Evolutionary conservation across 2,113 vertebrate species (phyloP), one percentile per base, ranked within the genome.

Genomic region (Bambusicola thoracicus): DNA sequence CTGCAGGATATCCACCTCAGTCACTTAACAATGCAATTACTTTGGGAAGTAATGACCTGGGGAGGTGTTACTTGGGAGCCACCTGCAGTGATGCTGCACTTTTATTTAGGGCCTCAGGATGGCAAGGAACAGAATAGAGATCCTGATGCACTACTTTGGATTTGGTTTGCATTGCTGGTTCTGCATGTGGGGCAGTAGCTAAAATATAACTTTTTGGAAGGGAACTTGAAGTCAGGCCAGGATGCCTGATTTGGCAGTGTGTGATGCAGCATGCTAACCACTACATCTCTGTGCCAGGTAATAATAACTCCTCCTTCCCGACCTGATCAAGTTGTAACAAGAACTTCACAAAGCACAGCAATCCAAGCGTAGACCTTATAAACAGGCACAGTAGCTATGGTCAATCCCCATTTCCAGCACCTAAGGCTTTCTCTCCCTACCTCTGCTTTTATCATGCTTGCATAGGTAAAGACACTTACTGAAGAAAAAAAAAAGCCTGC

Each of bases 401-500:
- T 25, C 38, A 68, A 13, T 46, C 13, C 32, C 11, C n/a, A 41
- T 74, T 81, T 94, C 70, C 81, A 91, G 41, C 66, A 81, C 44
- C 22, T 36, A 38, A 59, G 46, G 36, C 34, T 87, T 61, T 83
- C 74, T 41, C 17, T 79, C 74, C 82, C 44, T 38, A 34, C 36
- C 43, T 89, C 76, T 83, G 53, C 56, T 89, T 95, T 72, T 62
- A 69, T 72, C 55, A 40, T 7, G 32, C 6, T 66, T 84, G 10
- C 10, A 16, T 46, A 29, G 18, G 44, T 66, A 38, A 85, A 56
- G 68, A 18, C 91, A 49, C 49, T 79, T 75, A 44, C 44, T 49
- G 61, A 90, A 88, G 8, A 24, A 68, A 29, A 53, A 53, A 53
- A 53, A 53, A 16, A 56, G 2, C 29, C 32, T 36, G 9, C 49